Percentiles rank a stretch among this genome's conserved stretches.
These are phyloP conservation scores for Paramormyrops kingsleyae DNA, from an alignment of 2,113 vertebrate genomes.

Conservation along the genomic window DNA sequence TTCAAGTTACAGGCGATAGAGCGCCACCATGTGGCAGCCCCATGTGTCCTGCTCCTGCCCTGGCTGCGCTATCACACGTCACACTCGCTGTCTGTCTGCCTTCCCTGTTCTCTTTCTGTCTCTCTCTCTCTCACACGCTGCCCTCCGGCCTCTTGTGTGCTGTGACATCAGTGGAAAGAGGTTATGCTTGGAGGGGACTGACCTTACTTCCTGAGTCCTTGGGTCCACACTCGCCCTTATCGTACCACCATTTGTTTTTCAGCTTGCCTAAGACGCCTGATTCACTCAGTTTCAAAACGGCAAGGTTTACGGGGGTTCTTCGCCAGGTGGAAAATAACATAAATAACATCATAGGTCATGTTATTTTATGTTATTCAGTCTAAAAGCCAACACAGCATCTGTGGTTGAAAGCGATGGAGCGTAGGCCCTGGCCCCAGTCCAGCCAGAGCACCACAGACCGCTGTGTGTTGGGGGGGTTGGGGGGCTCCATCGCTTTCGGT, in stretches of 20 bases:
- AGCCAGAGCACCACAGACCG: slow-evolving; percentile 68
- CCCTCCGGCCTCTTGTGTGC: neutral
- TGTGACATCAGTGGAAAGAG: neutral
- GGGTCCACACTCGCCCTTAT: slow-evolving; percentile 99
- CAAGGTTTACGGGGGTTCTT: slow-evolving; percentile 99
- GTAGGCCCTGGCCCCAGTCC: slow-evolving; percentile 67
- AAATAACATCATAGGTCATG: slow-evolving; percentile 99
- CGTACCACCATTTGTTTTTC: slow-evolving; percentile 99
- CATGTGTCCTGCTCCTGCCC: neutral
- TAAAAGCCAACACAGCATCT: slow-evolving; percentile 87
- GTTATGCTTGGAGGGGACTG: slow-evolving; percentile 70
- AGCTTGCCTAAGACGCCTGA: slow-evolving; percentile 99
- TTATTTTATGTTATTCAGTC: slow-evolving; percentile 99
- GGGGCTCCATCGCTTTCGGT: slow-evolving; percentile 92
- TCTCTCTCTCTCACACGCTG: slow-evolving; percentile 34
- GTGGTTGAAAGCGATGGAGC: slow-evolving; percentile 92
- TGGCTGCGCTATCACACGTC: neutral
- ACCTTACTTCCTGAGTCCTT: slow-evolving; percentile 99
- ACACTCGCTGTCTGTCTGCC: neutral
- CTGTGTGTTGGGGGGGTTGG: slow-evolving; percentile 36
- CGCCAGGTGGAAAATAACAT: slow-evolving; percentile 98
- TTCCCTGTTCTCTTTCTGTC: slow-evolving; percentile 27
- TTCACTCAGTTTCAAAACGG: slow-evolving; percentile 99
- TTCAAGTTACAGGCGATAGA: neutral
- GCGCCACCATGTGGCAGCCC: neutral